Evolutionary conservation across 2,888 invertebrate genomes (phyloP).

Genomic region (Drosophila anomalata): DNA sequence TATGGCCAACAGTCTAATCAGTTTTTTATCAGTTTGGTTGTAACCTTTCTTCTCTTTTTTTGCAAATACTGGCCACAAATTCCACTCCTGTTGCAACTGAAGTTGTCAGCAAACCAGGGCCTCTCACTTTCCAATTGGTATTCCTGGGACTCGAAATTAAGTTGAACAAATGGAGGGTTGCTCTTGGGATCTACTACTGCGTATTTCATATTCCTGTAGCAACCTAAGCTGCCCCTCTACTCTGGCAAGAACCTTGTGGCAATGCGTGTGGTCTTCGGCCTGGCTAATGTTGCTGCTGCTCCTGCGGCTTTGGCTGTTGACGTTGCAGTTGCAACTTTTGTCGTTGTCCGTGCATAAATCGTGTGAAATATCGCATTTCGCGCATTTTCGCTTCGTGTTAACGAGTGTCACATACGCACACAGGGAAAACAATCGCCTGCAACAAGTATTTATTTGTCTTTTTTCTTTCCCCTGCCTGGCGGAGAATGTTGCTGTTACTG

Average conservation of each 20-base stretch:
- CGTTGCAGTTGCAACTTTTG: slow-evolving; percentile 70
- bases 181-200: slow-evolving; percentile 4
- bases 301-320: slow-evolving; percentile 33
- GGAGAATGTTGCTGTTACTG: slow-evolving; percentile 51
- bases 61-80: not conserved
- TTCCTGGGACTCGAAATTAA: slow-evolving; percentile 41
- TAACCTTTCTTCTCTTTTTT: not conserved
- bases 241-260: slow-evolving; percentile 24
- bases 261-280: slow-evolving; percentile 64
- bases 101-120: not conserved
- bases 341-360: slow-evolving; percentile 83
- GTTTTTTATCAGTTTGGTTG: slow-evolving; percentile 32
- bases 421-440: slow-evolving; percentile 44
- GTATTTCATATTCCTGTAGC: slow-evolving; percentile 31
- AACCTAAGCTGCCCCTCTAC: slow-evolving; percentile 37
- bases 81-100: slow-evolving; percentile 1
- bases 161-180: slow-evolving; percentile 38
- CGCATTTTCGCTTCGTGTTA: slow-evolving; percentile 81
- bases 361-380: slow-evolving; percentile 84
- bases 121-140: slow-evolving; percentile 23
- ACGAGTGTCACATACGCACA: slow-evolving; percentile 78
- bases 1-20: slow-evolving; percentile 33
- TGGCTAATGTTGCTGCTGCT: slow-evolving; percentile 35
- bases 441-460: slow-evolving; percentile 75
- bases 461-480: slow-evolving; percentile 19